Evolutionary conservation across 1,140 invertebrate genomes (phyloP).

Genomic region (Pemphigus obesinymphae): DNA sequence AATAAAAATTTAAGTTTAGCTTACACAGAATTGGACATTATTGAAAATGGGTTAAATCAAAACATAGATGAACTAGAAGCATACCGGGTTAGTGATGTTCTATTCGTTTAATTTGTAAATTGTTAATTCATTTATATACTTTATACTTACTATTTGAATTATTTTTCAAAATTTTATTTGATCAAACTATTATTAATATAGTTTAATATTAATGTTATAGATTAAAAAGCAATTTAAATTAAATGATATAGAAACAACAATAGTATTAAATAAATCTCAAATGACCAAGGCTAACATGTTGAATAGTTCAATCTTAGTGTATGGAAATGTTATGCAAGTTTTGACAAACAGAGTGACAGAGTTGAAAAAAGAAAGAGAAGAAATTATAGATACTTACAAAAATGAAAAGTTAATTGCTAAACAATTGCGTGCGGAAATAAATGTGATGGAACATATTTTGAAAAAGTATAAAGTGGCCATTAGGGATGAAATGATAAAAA

Average conservation of each 20-base stretch:
- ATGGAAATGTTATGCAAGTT: conserved; percentile 8
- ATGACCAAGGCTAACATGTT: not conserved
- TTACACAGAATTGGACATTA: not conserved
- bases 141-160: too few species aligned
- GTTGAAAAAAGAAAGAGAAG: conserved; percentile 8
- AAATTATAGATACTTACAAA: not conserved
- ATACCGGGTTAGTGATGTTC: not conserved
- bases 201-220: not conserved
- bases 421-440: not conserved
- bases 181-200: too few species aligned
- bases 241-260: conserved; percentile 6
- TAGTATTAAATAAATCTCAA: conserved; percentile 16
- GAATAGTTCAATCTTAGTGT: not conserved
- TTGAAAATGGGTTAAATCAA: not conserved
- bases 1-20: not conserved
- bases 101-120: too few species aligned
- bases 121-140: too few species aligned
- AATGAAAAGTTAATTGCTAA: not conserved
- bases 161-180: too few species aligned
- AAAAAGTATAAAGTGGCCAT: not conserved
- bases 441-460: not conserved
- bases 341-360: not conserved
- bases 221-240: conserved; percentile 14
- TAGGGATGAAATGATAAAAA: conserved; percentile 10
- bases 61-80: not conserved